Evolutionary conservation across 1,140 invertebrate species (phyloP), one percentile per base, ranked within the genome.

Genomic region (Tetramorium parvispinum): DNA sequence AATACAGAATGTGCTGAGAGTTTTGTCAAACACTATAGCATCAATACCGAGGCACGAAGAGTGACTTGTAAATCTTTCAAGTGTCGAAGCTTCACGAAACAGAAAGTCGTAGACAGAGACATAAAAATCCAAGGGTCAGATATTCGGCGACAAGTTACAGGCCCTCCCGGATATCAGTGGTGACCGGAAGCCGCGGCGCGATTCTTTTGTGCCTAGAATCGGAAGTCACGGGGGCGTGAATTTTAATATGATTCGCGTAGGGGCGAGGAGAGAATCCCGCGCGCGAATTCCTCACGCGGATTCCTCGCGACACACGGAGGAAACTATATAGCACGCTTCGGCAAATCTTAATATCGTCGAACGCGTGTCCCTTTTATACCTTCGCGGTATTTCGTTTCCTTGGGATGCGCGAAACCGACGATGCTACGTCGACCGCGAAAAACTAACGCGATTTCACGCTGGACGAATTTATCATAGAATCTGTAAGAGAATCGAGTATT

Each of bases 291-390:
- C 40, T 77, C 27, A 8, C 27, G 53, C n/a, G 79, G 27, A 49
- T 81, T 70, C 63, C 18, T 68, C 77, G 63, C 63, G 32, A n/a
- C 40, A 11, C 11, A 32, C 53, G 40, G 13, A 18, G 46, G 3
- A 24, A 49, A 68, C 21, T 11, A 66, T 81, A 27, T 43, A 7
- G 27, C 68, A 83, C 68, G 79, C 79, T 49, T 75, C 79, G 79
- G 13, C 24, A 46, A 24, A 75, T 83, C 79, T 49, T 83, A 83
- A 83, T 83, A 83, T 83, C 49, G 68, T 75, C 68, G 68, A 75
- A 83, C 24, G 1, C n/a, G 40, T 66, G 61, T 82, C 53, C 66
- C 46, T 49, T 40, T 16, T 73, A 37, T 63, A 37, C 55, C n/a
- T 49, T 21, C 18, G 79, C 40, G 79, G 40, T 83, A 83, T 83